Conservation (phyloP, 2,888 invertebrate species). For the Epirrita christyi region DNA sequence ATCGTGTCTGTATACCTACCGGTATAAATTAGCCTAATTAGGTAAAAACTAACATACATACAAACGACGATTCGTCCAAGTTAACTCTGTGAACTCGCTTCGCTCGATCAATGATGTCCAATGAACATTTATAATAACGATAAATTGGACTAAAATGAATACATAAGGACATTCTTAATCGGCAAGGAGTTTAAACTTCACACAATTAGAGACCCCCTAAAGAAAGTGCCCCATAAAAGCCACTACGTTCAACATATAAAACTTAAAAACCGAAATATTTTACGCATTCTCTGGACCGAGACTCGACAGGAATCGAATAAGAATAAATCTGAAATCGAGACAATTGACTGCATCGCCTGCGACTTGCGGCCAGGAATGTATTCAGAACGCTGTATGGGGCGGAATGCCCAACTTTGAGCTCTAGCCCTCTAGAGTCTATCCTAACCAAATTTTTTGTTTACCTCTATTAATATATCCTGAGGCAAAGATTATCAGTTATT, state of each 20-base stretch:
- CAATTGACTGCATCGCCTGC: conserved; percentile 55
- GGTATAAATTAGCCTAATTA: too few species aligned
- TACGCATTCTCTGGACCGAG: conserved; percentile 33
- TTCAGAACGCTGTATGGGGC: not conserved
- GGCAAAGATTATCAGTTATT: too few species aligned
- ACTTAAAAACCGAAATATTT: conserved; percentile 49
- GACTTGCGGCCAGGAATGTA: conserved; percentile 14
- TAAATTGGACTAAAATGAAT: too few species aligned
- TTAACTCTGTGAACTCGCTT: too few species aligned
- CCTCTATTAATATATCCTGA: too few species aligned
- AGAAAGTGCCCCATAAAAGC: conserved; percentile 26
- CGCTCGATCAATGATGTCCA: too few species aligned
- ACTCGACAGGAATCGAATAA: conserved; percentile 61
- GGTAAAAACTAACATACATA: too few species aligned
- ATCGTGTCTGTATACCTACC: not conserved
- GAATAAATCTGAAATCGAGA: conserved; percentile 66
- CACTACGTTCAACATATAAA: conserved; percentile 39
- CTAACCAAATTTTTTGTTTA: too few species aligned
- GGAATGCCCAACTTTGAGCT: not conserved
- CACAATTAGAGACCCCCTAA: conserved; percentile 10
- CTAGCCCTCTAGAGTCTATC: too few species aligned
- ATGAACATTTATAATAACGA: too few species aligned
- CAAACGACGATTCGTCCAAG: too few species aligned
- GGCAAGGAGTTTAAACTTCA: conserved; percentile 1
- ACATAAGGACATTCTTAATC: not conserved